These are phyloP conservation scores for Agrochola circellaris DNA, from an alignment of 2,888 invertebrate species.

Conservation along the genomic window DNA sequence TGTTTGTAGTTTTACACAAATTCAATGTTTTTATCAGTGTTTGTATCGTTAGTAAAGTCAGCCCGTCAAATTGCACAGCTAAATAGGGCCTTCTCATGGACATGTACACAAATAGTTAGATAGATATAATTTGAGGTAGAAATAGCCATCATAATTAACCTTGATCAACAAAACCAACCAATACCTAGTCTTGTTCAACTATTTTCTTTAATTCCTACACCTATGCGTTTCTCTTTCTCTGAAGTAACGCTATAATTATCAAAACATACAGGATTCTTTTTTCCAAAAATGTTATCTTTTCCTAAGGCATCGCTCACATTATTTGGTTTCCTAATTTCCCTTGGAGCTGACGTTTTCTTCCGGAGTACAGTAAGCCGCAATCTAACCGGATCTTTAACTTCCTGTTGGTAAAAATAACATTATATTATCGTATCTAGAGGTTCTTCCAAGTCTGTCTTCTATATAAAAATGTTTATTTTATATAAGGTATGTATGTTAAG, in stretches of 20 bases:
- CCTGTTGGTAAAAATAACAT: conserved; percentile 38
- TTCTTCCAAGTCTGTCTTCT: background rate
- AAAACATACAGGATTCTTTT: conserved; percentile 5
- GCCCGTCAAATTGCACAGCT: background rate
- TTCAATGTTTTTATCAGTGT: conserved; percentile 21
- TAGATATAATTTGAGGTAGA: background rate
- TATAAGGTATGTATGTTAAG: background rate
- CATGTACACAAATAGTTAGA: background rate
- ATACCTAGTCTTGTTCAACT: too few relatives aligned
- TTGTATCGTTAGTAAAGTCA: too few relatives aligned
- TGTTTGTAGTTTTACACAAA: conserved; percentile 11
- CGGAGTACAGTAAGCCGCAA: conserved; percentile 38
- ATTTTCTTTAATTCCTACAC: background rate
- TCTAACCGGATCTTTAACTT: conserved; percentile 56
- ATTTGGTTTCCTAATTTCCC: conserved; percentile 54
- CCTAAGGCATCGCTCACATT: conserved; percentile 13
- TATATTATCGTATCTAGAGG: conserved; percentile 30
- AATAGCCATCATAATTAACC: background rate
- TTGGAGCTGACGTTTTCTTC: conserved; percentile 50
- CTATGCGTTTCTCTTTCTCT: background rate
- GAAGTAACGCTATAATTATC: background rate
- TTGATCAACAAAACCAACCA: conserved; percentile 1
- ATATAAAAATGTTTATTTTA: background rate
- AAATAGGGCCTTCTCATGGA: background rate
- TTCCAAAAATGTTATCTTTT: conserved; percentile 20